Evolutionary conservation across 2,797 vertebrate species (phyloP).

Genomic region (Prionace glauca): DNA sequence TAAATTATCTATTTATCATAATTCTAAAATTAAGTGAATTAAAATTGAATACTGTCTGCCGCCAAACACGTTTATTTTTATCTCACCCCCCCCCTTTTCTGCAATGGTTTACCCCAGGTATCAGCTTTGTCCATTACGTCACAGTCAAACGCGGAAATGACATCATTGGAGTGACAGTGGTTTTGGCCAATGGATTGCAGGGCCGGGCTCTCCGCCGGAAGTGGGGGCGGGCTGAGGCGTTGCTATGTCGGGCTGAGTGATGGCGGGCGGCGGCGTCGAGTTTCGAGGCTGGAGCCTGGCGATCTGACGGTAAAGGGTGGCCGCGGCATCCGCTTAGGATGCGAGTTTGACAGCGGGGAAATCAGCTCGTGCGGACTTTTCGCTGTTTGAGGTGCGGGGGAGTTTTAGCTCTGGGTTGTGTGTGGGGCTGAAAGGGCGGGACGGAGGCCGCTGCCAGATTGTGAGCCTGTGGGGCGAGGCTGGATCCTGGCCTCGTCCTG

Average conservation of each 20-base stretch:
- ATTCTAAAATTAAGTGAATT: background rate
- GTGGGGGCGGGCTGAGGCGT: background rate
- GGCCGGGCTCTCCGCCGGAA: background rate
- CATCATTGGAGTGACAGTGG: background rate
- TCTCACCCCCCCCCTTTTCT: background rate
- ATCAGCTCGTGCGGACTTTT: background rate
- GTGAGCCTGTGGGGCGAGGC: background rate
- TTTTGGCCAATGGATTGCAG: background rate
- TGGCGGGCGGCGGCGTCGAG: background rate
- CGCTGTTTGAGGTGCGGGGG: too few species aligned
- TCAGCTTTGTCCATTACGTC: background rate
- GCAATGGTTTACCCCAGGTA: background rate
- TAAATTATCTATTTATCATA: accelerated
- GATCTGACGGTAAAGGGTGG: too few species aligned
- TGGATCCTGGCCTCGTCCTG: background rate
- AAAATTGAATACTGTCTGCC: background rate
- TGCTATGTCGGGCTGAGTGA: background rate
- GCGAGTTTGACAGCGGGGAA: background rate
- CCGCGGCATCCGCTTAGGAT: background rate
- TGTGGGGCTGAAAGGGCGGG: background rate
- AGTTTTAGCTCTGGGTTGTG: too few species aligned
- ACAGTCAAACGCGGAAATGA: accelerated
- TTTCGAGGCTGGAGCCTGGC: accelerated
- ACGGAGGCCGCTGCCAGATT: background rate
- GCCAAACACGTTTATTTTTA: background rate